phyloP scores from a whole-genome alignment of 2,113 vertebrate genomes.

The Cochlearius cochlearius region DNA sequence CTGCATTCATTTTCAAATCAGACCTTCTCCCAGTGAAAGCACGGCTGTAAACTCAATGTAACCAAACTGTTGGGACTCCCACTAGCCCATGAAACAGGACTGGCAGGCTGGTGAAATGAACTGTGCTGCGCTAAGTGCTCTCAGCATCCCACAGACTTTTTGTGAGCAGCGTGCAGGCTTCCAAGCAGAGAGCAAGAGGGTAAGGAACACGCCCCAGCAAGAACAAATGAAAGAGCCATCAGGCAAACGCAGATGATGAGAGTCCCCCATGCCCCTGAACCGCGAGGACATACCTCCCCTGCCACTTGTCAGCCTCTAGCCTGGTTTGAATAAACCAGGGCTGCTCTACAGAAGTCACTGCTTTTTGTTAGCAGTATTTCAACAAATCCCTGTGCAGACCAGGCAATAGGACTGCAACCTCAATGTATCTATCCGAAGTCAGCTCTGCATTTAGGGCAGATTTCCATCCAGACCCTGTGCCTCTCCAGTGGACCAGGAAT shows the following conservation, averaged over 20 bases:
- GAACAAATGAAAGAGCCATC: background rate
- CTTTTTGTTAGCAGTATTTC: background rate
- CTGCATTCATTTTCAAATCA: background rate
- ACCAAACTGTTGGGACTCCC: background rate
- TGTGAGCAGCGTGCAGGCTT: accelerated
- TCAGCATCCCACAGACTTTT: background rate
- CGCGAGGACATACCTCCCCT: background rate
- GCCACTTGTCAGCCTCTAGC: background rate
- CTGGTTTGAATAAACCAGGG: background rate
- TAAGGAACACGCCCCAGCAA: background rate
- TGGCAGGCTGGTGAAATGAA: background rate
- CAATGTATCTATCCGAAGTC: background rate
- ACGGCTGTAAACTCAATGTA: background rate
- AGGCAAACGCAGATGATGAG: background rate
- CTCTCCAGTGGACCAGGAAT: background rate
- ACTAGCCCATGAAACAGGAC: background rate
- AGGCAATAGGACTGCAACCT: background rate
- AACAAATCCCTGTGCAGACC: background rate
- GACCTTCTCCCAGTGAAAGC: background rate
- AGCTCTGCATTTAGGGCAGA: background rate
- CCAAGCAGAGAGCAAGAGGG: too few species aligned
- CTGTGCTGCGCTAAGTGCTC: background rate
- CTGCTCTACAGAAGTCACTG: background rate
- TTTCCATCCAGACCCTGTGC: background rate
- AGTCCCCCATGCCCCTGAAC: background rate